A percentile compares a stretch with the other conserved stretches of the same genome.
phyloP scores from a whole-genome alignment of 1,140 invertebrate genomes.

The Protaetia brevitarsis region DNA sequence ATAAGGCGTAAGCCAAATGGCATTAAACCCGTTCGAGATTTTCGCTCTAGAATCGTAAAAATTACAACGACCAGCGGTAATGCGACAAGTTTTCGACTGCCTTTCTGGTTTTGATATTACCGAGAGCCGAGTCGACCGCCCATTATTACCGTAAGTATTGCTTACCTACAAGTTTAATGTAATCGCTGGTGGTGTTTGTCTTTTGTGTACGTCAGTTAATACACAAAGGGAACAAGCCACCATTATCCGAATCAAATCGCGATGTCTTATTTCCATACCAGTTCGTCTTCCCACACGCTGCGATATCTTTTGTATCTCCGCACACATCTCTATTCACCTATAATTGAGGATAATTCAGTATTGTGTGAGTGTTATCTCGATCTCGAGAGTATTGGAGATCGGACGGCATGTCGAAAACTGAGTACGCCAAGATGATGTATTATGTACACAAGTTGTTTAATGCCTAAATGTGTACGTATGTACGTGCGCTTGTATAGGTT shows the following conservation, averaged over 20 bases:
- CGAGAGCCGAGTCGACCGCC: not conserved
- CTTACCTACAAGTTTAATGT: not conserved
- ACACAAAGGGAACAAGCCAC: slow-evolving; percentile 21
- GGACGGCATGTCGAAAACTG: not conserved
- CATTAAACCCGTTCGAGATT: slow-evolving; percentile 3
- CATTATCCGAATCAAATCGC: slow-evolving; percentile 27
- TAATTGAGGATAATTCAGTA: slow-evolving; percentile 38
- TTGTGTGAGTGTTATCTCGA: slow-evolving; percentile 34
- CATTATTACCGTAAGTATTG: not conserved
- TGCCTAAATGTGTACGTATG: too few relatives aligned
- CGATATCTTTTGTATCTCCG: slow-evolving; percentile 32
- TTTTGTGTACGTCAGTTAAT: slow-evolving; percentile 14
- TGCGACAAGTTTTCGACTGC: slow-evolving; percentile 7
- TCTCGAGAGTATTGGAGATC: slow-evolving; percentile 24
- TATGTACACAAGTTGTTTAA: too few relatives aligned
- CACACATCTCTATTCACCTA: slow-evolving; percentile 36
- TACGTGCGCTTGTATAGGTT: not conserved
- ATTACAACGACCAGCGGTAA: slow-evolving; percentile 1
- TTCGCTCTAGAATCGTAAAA: not conserved
- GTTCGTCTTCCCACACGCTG: slow-evolving; percentile 34
- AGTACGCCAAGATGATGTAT: not conserved
- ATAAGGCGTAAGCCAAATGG: not conserved
- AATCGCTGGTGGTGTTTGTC: slow-evolving; percentile 19
- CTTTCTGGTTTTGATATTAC: slow-evolving; percentile 11
- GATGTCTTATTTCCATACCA: slow-evolving; percentile 35